Evolutionary conservation across 1,140 invertebrate genomes (phyloP), one percentile per base, ranked within the genome.

Genomic region (Drosophila funebris): DNA sequence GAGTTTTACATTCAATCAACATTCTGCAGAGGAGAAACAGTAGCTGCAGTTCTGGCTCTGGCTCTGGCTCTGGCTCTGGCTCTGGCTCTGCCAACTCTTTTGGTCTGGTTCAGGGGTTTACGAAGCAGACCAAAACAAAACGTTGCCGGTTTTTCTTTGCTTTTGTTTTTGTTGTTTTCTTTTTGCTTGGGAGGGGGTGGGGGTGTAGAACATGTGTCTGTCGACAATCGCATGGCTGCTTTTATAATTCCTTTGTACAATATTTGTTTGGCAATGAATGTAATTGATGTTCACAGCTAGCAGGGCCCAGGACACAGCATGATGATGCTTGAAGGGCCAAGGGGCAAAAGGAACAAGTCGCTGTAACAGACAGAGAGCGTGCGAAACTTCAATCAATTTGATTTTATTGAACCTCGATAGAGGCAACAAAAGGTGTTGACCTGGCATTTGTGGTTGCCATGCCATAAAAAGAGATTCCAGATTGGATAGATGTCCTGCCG

Each of bases 161-260:
- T 24, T 27, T 27, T 27, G 5, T 27, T 27, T 27, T 27, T 27
- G 4, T 27, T 1, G 22, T 54, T 20, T 24, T 31, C 0, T 43
- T 39, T 14, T 27, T 13, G 4, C 9, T 27, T 13, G 4, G 11
- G 1, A 0, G 2, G 16, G 14, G 29, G 14, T 48, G 13, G 14
- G 13, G 39, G 4, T 44, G 48, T 5, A 33, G 44, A 56, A 48
- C 76, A 70, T 75, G 76, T 78, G 75, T 75, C 75, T 74, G 60
- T 50, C 58, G 72, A 70, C 60, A 61, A 33, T 63, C 72, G 61
- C 61, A 48, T 64, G 71, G 39, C 76, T 76, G 73, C 73, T 76
- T 78, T 78, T 78, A 78, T 78, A 78, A 78, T 79, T 76, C 76
- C 76, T 79, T 79, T 79, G 76, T 79, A 76, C 76, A 79, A 79